Conservation (phyloP, 2,888 invertebrate genomes). For the Eulithis prunata region DNA sequence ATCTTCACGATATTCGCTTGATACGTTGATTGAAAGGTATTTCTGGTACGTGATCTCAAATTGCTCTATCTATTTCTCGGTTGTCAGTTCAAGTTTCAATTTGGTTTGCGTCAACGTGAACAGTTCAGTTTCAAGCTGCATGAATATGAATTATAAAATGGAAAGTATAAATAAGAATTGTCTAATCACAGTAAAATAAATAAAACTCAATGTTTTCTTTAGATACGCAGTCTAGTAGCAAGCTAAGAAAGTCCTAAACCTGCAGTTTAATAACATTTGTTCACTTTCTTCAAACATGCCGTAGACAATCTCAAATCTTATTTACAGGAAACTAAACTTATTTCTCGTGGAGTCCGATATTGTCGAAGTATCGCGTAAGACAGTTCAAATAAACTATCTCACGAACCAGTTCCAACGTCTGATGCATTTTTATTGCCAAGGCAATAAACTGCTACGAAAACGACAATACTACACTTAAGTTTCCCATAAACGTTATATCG, state of each 20-base stretch:
- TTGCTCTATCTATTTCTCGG: conserved; percentile 38
- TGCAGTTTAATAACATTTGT: background rate
- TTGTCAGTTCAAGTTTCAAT: conserved; percentile 38
- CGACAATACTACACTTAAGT: conserved; percentile 75
- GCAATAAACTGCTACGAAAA: conserved; percentile 74
- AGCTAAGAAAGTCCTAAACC: background rate
- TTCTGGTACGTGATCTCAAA: conserved; percentile 58
- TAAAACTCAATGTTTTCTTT: no score
- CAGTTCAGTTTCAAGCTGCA: conserved; percentile 18
- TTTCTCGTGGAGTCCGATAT: conserved; percentile 23
- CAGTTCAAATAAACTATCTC: conserved; percentile 55
- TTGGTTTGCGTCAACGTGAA: conserved; percentile 34
- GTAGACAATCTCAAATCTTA: conserved; percentile 14
- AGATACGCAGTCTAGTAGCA: no score
- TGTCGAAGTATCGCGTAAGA: conserved; percentile 46
- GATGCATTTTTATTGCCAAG: conserved; percentile 77
- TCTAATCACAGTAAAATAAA: no score
- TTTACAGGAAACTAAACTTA: conserved; percentile 17
- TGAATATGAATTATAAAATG: conserved; percentile 7
- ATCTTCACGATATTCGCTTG: conserved; percentile 55
- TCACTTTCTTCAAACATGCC: conserved; percentile 5
- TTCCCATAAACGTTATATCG: conserved; percentile 77
- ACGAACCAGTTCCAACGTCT: conserved; percentile 66
- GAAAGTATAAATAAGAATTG: background rate
- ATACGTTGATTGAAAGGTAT: conserved; percentile 73